Conservation (phyloP, 2,888 invertebrate genomes). For the Augiades crinisus region DNA sequence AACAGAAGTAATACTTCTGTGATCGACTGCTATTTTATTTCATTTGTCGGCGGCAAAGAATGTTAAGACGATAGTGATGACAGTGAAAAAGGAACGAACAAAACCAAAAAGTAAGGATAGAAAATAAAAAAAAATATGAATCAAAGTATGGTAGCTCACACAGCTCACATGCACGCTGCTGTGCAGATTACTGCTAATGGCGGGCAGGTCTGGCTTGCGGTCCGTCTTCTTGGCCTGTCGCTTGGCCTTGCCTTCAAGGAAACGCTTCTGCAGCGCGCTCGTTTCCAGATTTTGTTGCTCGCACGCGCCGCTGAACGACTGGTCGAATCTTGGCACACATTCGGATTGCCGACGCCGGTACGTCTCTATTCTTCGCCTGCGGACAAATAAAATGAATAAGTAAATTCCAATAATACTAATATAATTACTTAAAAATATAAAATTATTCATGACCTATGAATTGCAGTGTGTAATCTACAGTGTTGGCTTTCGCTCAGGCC, state of each 20-base stretch:
- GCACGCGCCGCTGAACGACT: slow-evolving; percentile 92
- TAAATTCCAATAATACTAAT: too few species aligned
- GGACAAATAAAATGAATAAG: slow-evolving; percentile 41
- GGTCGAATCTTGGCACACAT: slow-evolving; percentile 93
- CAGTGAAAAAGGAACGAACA: too few species aligned
- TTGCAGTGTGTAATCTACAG: too few species aligned
- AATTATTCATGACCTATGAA: too few species aligned
- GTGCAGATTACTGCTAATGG: slow-evolving; percentile 81
- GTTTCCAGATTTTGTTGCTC: slow-evolving; percentile 96
- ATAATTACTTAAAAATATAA: too few species aligned
- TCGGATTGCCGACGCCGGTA: slow-evolving; percentile 93
- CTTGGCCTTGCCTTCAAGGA: slow-evolving; percentile 95
- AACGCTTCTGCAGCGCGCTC: slow-evolving; percentile 92
- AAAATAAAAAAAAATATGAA: slow-evolving; percentile 32
- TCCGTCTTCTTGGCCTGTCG: slow-evolving; percentile 91
- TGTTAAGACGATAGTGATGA: not conserved
- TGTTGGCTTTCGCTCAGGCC: too few species aligned
- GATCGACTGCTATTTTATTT: too few species aligned
- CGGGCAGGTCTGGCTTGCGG: slow-evolving; percentile 71
- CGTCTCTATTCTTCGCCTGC: slow-evolving; percentile 90
- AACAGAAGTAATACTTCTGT: too few species aligned
- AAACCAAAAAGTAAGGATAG: not conserved
- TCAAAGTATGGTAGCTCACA: slow-evolving; percentile 39
- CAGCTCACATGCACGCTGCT: slow-evolving; percentile 87
- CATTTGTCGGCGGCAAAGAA: not conserved